Evolutionary conservation across 53 echinoderm and acorn worm species (phyloP).

Genomic region (Temnopleurus reevesii): DNA sequence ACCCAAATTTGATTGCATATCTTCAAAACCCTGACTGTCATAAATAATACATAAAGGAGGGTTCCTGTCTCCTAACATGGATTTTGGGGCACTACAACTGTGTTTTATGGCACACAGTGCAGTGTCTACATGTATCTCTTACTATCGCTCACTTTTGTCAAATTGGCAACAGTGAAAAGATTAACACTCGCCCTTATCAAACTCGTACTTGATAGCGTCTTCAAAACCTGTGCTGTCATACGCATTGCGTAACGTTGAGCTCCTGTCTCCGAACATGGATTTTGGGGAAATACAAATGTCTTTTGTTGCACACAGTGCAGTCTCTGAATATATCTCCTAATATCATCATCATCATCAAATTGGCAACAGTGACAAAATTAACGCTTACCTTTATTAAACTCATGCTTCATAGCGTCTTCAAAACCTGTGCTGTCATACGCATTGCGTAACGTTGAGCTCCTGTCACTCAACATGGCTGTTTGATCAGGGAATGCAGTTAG

Average conservation of each 20-base stretch:
- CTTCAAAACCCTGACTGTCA: no score
- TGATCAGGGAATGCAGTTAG: slow-evolving; percentile 84
- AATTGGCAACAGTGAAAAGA: neutral
- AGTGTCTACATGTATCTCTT: no score
- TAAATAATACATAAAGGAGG: no score
- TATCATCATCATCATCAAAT: no score
- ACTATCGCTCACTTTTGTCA: no score
- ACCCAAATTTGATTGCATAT: no score
- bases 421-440: slow-evolving; percentile 51
- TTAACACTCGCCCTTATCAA: slow-evolving; percentile 64
- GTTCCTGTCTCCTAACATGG: no score
- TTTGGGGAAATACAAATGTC: no score
- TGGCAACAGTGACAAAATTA: neutral
- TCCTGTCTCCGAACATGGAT: slow-evolving; percentile 68
- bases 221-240: slow-evolving; percentile 46
- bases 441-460: slow-evolving; percentile 65
- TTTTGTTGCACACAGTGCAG: no score
- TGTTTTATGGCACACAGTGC: no score
- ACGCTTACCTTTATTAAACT: slow-evolving; percentile 75
- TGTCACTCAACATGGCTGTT: slow-evolving; percentile 69
- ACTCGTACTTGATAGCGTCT: slow-evolving; percentile 77
- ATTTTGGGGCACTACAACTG: no score
- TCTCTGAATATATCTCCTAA: no score
- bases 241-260: slow-evolving; percentile 56
- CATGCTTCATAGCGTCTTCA: slow-evolving; percentile 77